These are phyloP conservation scores for Sardinella longiceps DNA, from an alignment of 2,797 vertebrate species.

Conservation along the genomic window DNA sequence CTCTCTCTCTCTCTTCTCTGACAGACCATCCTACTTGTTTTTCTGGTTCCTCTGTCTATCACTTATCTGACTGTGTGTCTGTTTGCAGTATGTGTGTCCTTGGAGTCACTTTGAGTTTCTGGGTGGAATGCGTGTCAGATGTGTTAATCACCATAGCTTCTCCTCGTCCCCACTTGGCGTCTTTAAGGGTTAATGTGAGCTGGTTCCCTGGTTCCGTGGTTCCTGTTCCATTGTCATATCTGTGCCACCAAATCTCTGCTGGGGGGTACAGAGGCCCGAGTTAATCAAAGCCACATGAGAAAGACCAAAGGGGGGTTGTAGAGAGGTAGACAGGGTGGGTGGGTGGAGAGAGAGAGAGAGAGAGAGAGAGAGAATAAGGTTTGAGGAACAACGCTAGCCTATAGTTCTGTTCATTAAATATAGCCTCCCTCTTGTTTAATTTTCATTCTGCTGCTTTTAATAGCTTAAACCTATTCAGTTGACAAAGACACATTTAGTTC, in stretches of 20 bases:
- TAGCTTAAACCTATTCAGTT: not conserved
- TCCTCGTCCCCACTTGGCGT: slow-evolving; percentile 13
- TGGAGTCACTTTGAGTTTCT: not conserved
- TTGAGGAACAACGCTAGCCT: not conserved
- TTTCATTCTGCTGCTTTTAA: not conserved
- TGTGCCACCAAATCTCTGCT: slow-evolving; percentile 28
- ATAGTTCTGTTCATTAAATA: slow-evolving; percentile 15
- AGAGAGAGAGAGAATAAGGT: not conserved
- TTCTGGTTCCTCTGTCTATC: slow-evolving; percentile 1
- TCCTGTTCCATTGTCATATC: slow-evolving; percentile 22
- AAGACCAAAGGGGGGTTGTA: not conserved
- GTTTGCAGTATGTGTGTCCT: not conserved
- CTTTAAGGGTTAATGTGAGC: slow-evolving; percentile 5
- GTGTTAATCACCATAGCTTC: not conserved
- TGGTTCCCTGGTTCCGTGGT: not conserved
- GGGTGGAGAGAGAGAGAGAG: not conserved
- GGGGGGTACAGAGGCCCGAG: slow-evolving; percentile 28
- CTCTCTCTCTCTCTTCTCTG: not conserved
- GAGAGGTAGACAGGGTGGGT: not conserved
- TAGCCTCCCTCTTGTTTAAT: not conserved
- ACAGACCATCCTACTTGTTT: not conserved
- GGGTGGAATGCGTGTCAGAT: not conserved
- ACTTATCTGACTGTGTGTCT: not conserved
- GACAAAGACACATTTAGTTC: not conserved
- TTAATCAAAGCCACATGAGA: slow-evolving; percentile 34